Evolutionary conservation across 1,140 invertebrate genomes (phyloP).

Genomic region (Rhagoletis zephyria): DNA sequence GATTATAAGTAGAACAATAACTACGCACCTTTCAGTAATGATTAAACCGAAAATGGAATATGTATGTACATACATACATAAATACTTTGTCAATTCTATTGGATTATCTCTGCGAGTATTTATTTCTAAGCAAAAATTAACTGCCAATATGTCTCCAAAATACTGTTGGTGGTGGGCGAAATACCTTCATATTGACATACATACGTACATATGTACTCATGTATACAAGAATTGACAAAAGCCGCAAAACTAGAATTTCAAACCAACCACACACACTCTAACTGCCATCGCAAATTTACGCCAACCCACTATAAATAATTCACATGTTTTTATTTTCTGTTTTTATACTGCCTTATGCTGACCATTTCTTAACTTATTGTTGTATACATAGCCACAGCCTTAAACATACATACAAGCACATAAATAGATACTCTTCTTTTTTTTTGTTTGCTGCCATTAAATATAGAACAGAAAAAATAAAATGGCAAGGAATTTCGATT

Average conservation of each 20-base stretch:
- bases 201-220: background rate
- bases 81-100: background rate
- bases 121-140: too few species aligned
- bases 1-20: too few species aligned
- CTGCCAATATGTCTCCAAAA: background rate
- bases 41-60: too few species aligned
- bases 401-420: background rate
- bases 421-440: background rate
- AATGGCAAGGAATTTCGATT: slow-evolving; percentile 43
- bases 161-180: background rate
- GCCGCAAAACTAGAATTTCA: slow-evolving; percentile 7
- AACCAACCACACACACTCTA: background rate
- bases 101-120: too few species aligned
- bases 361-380: background rate
- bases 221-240: background rate
- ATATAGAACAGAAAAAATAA: slow-evolving; percentile 4
- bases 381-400: background rate
- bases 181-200: background rate
- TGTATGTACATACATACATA: background rate
- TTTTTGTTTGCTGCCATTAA: slow-evolving; percentile 1
- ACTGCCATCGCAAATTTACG: background rate
- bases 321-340: background rate
- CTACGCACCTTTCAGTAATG: too few species aligned
- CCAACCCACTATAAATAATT: slow-evolving; percentile 19
- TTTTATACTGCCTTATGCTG: background rate